These are phyloP conservation scores for Odontamblyopus rebecca DNA, from an alignment of 2,797 vertebrate genomes.

Conservation along the genomic window DNA sequence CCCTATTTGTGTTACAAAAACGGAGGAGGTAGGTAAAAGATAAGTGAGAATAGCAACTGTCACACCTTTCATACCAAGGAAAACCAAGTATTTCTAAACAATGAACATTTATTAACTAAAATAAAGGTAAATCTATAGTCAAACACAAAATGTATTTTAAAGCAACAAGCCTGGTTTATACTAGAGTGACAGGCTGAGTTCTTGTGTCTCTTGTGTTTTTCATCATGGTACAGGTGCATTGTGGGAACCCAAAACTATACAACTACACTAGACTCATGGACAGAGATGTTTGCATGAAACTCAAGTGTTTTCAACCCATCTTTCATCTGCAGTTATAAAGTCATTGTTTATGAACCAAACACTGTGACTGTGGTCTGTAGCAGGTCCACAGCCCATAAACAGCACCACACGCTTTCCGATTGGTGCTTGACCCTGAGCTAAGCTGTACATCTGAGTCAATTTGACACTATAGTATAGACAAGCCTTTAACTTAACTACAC, in stretches of 20 bases:
- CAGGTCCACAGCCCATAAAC: not conserved
- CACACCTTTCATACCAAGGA: not conserved
- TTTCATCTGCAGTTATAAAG: conserved; percentile 1
- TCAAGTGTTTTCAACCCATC: not conserved
- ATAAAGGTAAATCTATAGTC: not conserved
- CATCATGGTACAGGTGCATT: no score
- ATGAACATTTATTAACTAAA: no score
- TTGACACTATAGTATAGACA: not conserved
- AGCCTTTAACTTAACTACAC: not conserved
- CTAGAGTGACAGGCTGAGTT: not conserved
- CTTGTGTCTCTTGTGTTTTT: not conserved
- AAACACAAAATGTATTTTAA: not conserved
- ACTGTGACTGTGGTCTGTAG: not conserved
- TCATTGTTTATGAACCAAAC: not conserved
- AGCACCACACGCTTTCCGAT: not conserved
- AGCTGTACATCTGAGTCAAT: not conserved
- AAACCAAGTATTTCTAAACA: no score
- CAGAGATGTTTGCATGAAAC: not conserved
- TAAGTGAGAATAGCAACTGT: not conserved
- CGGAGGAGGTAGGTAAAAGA: conserved; percentile 87
- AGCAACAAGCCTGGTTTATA: not conserved
- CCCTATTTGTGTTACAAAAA: conserved; percentile 99
- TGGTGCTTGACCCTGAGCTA: not conserved
- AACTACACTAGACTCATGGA: not conserved
- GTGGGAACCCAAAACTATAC: no score